phyloP scores from a whole-genome alignment of 2,113 vertebrate genomes.

The Ranitomeya imitator region DNA sequence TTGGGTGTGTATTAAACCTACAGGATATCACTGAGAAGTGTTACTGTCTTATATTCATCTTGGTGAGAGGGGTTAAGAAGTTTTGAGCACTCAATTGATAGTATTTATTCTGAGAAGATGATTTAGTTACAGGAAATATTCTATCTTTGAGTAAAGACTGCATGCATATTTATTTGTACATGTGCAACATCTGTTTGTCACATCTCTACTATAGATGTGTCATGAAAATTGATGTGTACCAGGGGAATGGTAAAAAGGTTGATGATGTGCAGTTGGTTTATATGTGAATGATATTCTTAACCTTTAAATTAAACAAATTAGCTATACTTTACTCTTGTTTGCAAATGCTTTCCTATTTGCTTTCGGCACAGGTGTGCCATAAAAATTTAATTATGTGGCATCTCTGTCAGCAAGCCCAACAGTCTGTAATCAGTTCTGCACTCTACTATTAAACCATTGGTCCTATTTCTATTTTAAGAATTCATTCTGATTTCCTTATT shows the following conservation, averaged over 20 bases:
- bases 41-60: not conserved
- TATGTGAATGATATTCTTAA: constrained; percentile 9
- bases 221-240: constrained; percentile 2
- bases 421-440: constrained; percentile 13
- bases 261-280: constrained; percentile 36
- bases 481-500: not conserved
- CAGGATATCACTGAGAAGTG: constrained; percentile 30
- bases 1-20: constrained; percentile 46
- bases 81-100: not conserved
- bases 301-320: constrained; percentile 32
- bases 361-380: constrained; percentile 4
- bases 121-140: not conserved
- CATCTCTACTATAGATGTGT: not conserved
- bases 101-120: not conserved
- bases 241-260: constrained; percentile 4
- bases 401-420: constrained; percentile 7
- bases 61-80: too few species aligned
- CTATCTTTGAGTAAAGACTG: not conserved
- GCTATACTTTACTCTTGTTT: not conserved
- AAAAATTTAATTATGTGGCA: constrained; percentile 19
- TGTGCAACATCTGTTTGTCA: constrained; percentile 7
- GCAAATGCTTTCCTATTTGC: constrained; percentile 1
- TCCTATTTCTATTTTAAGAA: not conserved
- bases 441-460: constrained; percentile 1
- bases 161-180: not conserved